Evolutionary conservation across 2,113 vertebrate genomes (phyloP), one percentile per base, ranked within the genome.

Genomic region (Nymphicus hollandicus): DNA sequence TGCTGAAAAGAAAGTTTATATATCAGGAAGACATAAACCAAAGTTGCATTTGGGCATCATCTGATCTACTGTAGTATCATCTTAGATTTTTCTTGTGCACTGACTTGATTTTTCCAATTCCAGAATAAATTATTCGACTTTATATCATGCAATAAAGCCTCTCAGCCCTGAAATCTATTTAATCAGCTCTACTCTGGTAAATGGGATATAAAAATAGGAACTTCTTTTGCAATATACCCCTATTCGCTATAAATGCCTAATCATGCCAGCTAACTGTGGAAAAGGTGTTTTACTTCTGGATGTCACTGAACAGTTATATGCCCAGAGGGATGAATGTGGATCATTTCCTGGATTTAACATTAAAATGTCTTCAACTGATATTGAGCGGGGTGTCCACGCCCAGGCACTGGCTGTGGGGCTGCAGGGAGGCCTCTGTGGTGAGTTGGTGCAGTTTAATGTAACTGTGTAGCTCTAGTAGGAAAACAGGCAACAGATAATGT

Each of bases 371-470:
- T 11, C 28, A 5, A 22, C 5, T 65, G 49, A n/a, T 39, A 24
- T 17, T 17, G 43, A 23, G 13, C 1, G 0, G 7, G 5, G 20
- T 35, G 60, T 14, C 39, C 2, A 0, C 44, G 49, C 17, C 27
- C 55, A 2, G 3, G 16, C 1, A 4, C 5, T 7, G 12, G 28
- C 52, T 31, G 25, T 0, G 33, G 17, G n/a, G 35, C 61, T 43
- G 27, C 31, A 5, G 35, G 14, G 27, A 0, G 4, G 41, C 44
- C 35, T 12, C 35, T 23, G 39, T 2, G 46, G 1, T 6, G 9
- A 58, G 22, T 22, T 49, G 23, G 3, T 83, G 24, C 7, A 17
- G 6, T 82, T 86, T 49, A 74, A 11, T 60, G 22, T 19, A 41
- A n/a, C 33, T 53, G 4, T 66, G 37, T 47, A 77, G 13, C 6